Conservation (phyloP, 2,113 vertebrate species). For the Arenaria interpres region DNA sequence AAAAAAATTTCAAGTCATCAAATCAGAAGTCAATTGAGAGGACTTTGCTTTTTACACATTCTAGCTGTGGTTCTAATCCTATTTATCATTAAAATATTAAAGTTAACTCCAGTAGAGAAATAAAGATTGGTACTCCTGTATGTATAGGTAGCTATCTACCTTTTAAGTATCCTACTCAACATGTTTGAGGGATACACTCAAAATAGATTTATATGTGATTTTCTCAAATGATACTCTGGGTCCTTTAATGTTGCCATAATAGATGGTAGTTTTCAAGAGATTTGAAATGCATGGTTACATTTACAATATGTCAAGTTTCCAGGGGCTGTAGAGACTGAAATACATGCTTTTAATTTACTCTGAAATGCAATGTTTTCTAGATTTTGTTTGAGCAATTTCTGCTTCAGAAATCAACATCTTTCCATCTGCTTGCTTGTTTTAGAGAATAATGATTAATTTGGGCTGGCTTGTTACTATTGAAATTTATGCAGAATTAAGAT, state of each 20-base stretch:
- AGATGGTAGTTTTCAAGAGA: not conserved
- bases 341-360: not conserved
- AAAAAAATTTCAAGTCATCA: not conserved
- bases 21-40: not conserved
- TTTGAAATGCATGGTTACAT: not conserved
- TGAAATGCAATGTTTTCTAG: not conserved
- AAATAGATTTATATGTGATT: not conserved
- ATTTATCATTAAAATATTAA: not conserved
- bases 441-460: conserved; percentile 51
- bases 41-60: not conserved
- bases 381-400: not conserved
- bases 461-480: not conserved
- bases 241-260: not conserved
- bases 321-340: not conserved
- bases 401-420: conserved; percentile 23
- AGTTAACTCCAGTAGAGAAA: not conserved
- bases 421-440: conserved; percentile 15
- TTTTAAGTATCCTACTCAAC: not conserved
- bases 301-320: not conserved
- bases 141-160: not conserved
- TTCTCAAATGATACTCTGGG: not conserved
- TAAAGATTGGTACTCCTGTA: not conserved
- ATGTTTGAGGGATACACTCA: not conserved
- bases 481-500: conserved; percentile 52
- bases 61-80: not conserved